phyloP scores from a whole-genome alignment of 1,140 invertebrate species.

The Gerris buenoi region DNA sequence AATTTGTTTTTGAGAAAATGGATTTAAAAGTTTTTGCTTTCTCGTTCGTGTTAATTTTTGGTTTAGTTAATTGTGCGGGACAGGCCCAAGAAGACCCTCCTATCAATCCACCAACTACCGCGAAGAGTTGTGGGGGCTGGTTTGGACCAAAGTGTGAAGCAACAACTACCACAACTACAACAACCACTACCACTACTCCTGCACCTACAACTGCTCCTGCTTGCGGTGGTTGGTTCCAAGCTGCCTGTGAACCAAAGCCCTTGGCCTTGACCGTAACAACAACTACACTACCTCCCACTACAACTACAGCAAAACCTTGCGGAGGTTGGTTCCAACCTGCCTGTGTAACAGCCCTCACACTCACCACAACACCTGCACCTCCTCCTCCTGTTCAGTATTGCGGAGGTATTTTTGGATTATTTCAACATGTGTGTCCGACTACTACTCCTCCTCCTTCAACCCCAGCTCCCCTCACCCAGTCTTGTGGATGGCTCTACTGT shows the following conservation, averaged over 20 bases:
- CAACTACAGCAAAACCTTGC: not conserved
- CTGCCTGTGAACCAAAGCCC: not conserved
- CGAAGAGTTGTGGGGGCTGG: not conserved
- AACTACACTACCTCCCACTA: not conserved
- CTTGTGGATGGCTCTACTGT: not conserved
- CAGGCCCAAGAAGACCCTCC: not conserved
- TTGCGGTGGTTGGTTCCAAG: not conserved
- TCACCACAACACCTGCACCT: not conserved
- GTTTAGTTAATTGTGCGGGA: too few species aligned
- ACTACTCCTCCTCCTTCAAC: not conserved
- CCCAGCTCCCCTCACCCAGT: not conserved
- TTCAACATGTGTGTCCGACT: not conserved
- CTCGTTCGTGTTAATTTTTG: too few species aligned
- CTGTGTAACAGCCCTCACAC: not conserved
- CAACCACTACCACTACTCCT: not conserved
- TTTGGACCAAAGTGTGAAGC: not conserved
- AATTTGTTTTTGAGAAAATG: too few species aligned
- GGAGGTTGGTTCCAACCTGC: not conserved
- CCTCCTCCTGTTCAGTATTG: not conserved
- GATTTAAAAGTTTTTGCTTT: too few species aligned
- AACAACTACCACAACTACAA: not conserved
- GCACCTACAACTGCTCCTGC: not conserved
- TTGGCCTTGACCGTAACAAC: not conserved
- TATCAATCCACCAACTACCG: not conserved
- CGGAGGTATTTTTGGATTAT: not conserved